Percentiles rank a stretch among this genome's conserved stretches.
Conservation (phyloP, 1,140 invertebrate species). For the Drosophila ironensis region DNA sequence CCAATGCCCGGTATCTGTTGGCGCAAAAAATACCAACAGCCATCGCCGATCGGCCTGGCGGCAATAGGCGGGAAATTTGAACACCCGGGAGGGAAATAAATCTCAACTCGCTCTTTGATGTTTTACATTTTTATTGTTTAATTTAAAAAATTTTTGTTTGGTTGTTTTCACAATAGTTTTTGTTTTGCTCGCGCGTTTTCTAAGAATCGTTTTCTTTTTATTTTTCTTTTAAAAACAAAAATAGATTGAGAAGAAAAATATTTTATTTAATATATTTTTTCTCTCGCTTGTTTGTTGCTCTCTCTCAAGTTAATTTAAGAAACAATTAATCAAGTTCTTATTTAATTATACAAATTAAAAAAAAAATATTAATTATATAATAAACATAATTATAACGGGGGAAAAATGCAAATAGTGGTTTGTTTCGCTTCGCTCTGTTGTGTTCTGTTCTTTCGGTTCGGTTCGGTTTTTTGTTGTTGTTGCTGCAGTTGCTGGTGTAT, state of each 20-base stretch:
- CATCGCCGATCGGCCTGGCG: no score
- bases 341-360: conserved; percentile 78
- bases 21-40: no score
- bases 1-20: no score
- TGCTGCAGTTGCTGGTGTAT: conserved; percentile 14
- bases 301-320: conserved; percentile 73
- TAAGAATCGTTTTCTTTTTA: conserved; percentile 31
- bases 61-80: no score
- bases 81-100: no score
- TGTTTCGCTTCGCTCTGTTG: not conserved
- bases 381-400: conserved; percentile 76
- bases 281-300: conserved; percentile 53
- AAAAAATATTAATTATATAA: conserved; percentile 78
- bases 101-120: no score
- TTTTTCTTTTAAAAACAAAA: conserved; percentile 73
- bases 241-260: conserved; percentile 68
- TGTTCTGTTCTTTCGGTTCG: conserved; percentile 16
- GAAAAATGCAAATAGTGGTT: conserved; percentile 70
- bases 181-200: conserved; percentile 20
- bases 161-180: conserved; percentile 77
- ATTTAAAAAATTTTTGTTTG: conserved; percentile 78
- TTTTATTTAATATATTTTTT: conserved; percentile 69
- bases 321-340: conserved; percentile 76
- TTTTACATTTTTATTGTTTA: conserved; percentile 77
- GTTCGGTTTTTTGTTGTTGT: not conserved